Evolutionary conservation across 2,113 vertebrate species (phyloP).

Genomic region (Chamaea fasciata): DNA sequence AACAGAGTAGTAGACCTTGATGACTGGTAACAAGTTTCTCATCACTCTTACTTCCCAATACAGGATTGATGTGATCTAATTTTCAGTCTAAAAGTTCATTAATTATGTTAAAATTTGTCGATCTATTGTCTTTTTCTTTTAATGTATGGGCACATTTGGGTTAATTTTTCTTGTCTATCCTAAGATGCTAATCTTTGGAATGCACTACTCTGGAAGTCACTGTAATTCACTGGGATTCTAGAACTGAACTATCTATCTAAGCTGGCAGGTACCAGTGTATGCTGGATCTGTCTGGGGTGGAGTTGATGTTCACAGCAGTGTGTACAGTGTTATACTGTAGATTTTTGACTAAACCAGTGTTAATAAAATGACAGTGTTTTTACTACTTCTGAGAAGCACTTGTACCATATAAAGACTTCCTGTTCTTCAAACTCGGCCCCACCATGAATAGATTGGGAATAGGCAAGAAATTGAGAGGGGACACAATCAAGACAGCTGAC

Average conservation of each 20-base stretch:
- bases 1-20: not conserved
- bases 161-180: not conserved
- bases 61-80: not conserved
- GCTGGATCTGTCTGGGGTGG: not conserved
- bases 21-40: not conserved
- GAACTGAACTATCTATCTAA: not conserved
- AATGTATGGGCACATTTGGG: not conserved
- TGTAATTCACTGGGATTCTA: not conserved
- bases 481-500: not conserved
- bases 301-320: not conserved
- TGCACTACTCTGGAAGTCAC: not conserved
- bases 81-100: not conserved
- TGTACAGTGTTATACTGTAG: not conserved
- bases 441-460: accelerated
- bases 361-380: not conserved
- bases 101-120: accelerated
- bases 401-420: not conserved
- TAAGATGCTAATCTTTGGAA: not conserved
- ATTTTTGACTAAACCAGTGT: not conserved
- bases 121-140: not conserved
- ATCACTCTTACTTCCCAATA: not conserved
- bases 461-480: not conserved
- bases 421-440: not conserved
- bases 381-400: not conserved
- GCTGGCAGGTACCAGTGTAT: not conserved